phyloP scores from a whole-genome alignment of 2,888 invertebrate genomes.

The Rhopalosiphum nymphaeae region DNA sequence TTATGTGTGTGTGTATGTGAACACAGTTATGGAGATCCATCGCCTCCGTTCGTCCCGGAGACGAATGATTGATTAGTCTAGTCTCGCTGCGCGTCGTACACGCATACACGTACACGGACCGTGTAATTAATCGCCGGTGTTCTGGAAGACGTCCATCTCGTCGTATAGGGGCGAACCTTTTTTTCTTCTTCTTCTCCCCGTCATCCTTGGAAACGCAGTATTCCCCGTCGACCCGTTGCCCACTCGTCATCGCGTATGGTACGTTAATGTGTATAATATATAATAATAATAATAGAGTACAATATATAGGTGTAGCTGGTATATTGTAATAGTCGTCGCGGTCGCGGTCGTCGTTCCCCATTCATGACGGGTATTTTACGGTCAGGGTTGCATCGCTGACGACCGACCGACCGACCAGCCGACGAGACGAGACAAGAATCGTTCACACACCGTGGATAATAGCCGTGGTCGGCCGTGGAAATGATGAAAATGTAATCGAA shows the following conservation, averaged over 20 bases:
- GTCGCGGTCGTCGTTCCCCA: conserved; percentile 30
- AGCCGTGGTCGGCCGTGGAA: not conserved
- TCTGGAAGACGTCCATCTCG: conserved; percentile 45
- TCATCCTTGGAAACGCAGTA: not conserved
- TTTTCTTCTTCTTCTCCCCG: not conserved
- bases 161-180: conserved; percentile 8
- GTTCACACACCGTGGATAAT: conserved; percentile 57
- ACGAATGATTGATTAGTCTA: conserved; percentile 57
- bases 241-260: not conserved
- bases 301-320: not conserved
- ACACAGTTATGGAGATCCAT: not conserved
- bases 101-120: conserved; percentile 13
- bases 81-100: not conserved
- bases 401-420: not conserved
- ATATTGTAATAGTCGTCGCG: not conserved
- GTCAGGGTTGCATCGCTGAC: conserved; percentile 43
- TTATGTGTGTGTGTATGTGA: not conserved
- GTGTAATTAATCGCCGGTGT: conserved; percentile 61
- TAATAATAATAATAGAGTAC: conserved; percentile 1
- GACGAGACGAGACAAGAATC: not conserved
- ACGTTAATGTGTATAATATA: not conserved
- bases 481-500: conserved; percentile 2
- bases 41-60: conserved; percentile 9
- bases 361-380: conserved; percentile 62
- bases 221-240: not conserved